Evolutionary conservation across 2,888 invertebrate species (phyloP), one percentile per base, ranked within the genome.

Genomic region (Harpagoxenus sublaevis): DNA sequence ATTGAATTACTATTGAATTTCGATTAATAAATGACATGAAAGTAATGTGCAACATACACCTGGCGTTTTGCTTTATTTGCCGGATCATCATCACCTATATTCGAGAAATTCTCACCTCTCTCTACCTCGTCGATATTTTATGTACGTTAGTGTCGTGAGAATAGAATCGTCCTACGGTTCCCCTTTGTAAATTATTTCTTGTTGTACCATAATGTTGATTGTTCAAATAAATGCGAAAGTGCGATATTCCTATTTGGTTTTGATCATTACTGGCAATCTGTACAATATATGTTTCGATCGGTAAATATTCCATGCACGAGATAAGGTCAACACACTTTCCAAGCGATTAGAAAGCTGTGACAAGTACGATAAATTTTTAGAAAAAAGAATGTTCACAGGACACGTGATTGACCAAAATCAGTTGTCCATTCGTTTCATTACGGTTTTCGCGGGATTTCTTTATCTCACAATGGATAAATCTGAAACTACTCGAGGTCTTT

Each of bases 1-100:
- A 95, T 94, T 93, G 94, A 95, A 94, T 94, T 95, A 94, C 94
- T 95, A 95, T 94, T 93, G 94, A 95, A 94, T 94, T 95, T 94
- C 94, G 94, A 95, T 94, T 94, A 95, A 95, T 95, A 95, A 95
- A 95, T 94, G 93, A 95, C 93, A 94, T 95, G 95, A 95, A 95
- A 95, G 95, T 95, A 95, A 91, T 95, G 66, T 68, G 94, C 93
- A 94, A 94, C 91, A 93, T 57, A 91, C 77, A 90, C 81, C 85
- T 89, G 88, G 87, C 85, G 84, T 91, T 83, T 77, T 85, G 71
- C 85, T 91, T 87, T 87, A 84, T 91, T 92, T 88, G 75, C 23
- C 85, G 81, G 63, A 62, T 51, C 53, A 68, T 81, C 23, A 45
- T 51, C 70, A 75, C 51, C 53, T 51, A 31, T 51, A 31, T 60